Evolutionary conservation across 2,113 vertebrate species (phyloP).

Genomic region (Cochlearius cochlearius): DNA sequence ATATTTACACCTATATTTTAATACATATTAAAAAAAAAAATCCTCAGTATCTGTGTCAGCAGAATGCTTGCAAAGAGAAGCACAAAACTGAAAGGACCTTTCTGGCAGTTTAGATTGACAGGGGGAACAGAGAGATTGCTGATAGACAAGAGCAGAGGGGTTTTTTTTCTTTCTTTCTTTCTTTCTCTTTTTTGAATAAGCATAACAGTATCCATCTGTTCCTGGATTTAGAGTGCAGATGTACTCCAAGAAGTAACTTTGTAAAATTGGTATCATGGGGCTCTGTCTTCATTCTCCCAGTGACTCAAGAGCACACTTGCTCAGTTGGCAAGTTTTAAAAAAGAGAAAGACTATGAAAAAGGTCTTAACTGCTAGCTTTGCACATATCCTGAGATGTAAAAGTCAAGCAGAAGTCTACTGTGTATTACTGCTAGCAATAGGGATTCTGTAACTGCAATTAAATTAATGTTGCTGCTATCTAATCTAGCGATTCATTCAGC

Average conservation of each 20-base stretch:
- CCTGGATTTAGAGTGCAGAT: conserved; percentile 22
- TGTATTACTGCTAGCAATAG: neutral
- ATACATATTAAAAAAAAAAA: neutral
- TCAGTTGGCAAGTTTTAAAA: neutral
- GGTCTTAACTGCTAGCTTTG: neutral
- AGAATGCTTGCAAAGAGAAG: neutral
- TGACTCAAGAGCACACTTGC: neutral
- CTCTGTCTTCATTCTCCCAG: neutral
- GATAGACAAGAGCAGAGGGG: neutral
- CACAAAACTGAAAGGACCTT: neutral
- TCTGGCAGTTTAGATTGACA: neutral
- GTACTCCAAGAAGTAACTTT: neutral
- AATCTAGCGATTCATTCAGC: neutral
- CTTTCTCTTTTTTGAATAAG: neutral
- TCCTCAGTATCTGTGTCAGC: neutral
- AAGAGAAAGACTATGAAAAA: neutral
- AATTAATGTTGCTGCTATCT: neutral
- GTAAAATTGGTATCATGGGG: neutral
- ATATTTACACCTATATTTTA: neutral
- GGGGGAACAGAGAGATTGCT: neutral
- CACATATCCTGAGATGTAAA: neutral
- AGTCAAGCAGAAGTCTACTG: neutral
- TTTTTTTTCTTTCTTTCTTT: neutral
- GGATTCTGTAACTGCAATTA: neutral
- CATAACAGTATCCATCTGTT: conserved; percentile 35